phyloP scores from a whole-genome alignment of 2,113 vertebrate species.

The Riparia riparia region DNA sequence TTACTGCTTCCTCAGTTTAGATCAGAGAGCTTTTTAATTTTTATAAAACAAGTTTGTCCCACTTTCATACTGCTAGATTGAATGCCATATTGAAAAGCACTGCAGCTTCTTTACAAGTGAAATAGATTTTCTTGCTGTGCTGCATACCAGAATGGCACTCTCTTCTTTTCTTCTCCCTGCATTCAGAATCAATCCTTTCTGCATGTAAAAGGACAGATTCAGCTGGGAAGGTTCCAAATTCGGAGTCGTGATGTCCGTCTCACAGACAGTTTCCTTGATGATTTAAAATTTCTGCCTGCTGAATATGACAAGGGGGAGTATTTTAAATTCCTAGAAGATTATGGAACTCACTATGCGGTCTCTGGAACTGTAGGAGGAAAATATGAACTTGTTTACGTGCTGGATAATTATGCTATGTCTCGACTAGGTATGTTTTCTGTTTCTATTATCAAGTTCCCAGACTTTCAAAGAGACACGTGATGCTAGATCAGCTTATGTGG shows the following conservation, averaged over 20 bases:
- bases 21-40: not conserved
- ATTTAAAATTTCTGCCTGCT: constrained; percentile 80
- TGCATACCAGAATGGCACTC: constrained; percentile 45
- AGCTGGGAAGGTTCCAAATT: constrained; percentile 86
- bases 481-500: not conserved
- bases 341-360: constrained; percentile 89
- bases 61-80: not conserved
- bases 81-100: not conserved
- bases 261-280: constrained; percentile 78
- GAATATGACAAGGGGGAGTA: constrained; percentile 89
- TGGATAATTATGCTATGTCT: constrained; percentile 80
- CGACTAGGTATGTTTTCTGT: constrained; percentile 70
- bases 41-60: not conserved
- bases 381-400: constrained; percentile 88
- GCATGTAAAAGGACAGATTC: constrained; percentile 82
- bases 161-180: not conserved
- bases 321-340: constrained; percentile 89
- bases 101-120: not conserved
- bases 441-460: not conserved
- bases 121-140: not conserved
- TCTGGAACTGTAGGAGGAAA: constrained; percentile 86
- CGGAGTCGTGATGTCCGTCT: constrained; percentile 74
- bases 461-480: not conserved
- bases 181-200: constrained; percentile 75
- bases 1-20: not conserved